Conservation (phyloP, 2,113 vertebrate genomes). For the Riparia riparia region DNA sequence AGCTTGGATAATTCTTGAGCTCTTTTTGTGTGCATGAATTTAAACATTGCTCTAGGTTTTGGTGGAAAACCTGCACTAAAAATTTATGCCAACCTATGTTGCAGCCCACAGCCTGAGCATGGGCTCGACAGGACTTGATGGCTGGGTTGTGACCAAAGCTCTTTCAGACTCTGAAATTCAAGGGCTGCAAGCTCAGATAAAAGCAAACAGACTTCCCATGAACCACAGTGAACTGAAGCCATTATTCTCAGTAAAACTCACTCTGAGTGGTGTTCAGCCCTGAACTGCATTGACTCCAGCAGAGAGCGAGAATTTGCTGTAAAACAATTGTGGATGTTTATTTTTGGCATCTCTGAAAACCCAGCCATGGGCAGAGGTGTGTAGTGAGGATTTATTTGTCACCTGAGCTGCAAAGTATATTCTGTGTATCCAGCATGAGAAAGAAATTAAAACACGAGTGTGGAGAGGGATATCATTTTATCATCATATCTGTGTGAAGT, state of each 20-base stretch:
- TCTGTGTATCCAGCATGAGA: not conserved
- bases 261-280: not conserved
- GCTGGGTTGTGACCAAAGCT: not conserved
- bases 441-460: not conserved
- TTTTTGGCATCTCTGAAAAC: constrained; percentile 1
- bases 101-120: not conserved
- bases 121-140: not conserved
- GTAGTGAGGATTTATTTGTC: not conserved
- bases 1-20: not conserved
- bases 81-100: not conserved
- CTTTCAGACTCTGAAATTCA: constrained; percentile 6
- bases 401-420: not conserved
- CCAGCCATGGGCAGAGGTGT: not conserved
- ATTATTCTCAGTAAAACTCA: constrained; percentile 10
- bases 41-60: not conserved
- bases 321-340: not conserved
- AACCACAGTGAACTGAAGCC: constrained; percentile 31
- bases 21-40: not conserved
- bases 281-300: constrained; percentile 33
- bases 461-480: not conserved
- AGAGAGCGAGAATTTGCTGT: not conserved
- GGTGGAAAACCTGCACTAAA: not conserved
- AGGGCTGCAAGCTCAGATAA: not conserved
- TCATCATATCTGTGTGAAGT: not conserved
- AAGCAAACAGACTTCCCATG: constrained; percentile 50